Percentiles rank a stretch among this genome's conserved stretches.
phyloP scores from a whole-genome alignment of 2,888 invertebrate species.

The Rhopalosiphum nymphaeae region DNA sequence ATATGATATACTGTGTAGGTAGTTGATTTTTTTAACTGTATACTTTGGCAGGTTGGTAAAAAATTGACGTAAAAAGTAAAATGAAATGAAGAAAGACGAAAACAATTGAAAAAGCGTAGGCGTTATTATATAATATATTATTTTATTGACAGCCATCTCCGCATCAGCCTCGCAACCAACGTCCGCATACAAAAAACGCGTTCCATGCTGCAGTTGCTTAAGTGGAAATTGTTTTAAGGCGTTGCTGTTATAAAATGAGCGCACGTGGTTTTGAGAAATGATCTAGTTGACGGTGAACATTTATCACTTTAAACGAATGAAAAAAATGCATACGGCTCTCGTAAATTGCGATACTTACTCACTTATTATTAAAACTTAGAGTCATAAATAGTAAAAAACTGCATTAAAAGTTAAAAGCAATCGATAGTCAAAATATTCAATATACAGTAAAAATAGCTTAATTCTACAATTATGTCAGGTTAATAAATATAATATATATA shows the following conservation, averaged over 20 bases:
- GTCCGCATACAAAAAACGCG: background rate
- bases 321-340: background rate
- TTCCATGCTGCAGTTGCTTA: too few relatives aligned
- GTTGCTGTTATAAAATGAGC: background rate
- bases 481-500: background rate
- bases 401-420: background rate
- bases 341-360: background rate
- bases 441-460: background rate
- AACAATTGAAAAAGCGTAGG: background rate
- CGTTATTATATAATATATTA: constrained; percentile 14
- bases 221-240: constrained; percentile 10
- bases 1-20: background rate
- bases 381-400: background rate
- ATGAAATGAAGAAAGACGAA: background rate
- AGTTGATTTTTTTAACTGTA: background rate
- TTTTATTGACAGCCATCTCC: constrained; percentile 18
- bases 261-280: constrained; percentile 17
- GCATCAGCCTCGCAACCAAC: background rate
- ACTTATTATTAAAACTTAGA: background rate
- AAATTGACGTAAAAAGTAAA: background rate
- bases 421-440: background rate
- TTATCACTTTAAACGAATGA: background rate
- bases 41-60: background rate
- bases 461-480: background rate
- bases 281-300: background rate